Conservation (phyloP, 2,113 vertebrate species). For the Grallaria varia region DNA sequence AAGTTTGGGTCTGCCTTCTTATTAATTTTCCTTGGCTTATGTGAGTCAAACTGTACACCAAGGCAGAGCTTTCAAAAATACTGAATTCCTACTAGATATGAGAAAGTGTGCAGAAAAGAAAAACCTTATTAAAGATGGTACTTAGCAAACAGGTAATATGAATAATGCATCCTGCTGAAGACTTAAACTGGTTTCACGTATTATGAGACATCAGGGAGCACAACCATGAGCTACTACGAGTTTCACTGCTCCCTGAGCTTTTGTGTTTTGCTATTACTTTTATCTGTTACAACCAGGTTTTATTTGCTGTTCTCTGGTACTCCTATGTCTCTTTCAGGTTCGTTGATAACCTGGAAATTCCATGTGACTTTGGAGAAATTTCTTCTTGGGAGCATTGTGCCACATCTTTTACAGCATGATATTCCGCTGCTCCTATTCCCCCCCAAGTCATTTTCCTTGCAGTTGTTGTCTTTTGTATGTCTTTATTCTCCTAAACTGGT, state of each 20-base stretch:
- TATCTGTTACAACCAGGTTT: not conserved
- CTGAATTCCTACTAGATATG: not conserved
- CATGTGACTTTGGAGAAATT: not conserved
- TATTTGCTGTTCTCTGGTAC: not conserved
- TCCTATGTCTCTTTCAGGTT: not conserved
- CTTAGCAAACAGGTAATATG: not conserved
- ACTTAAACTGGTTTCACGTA: not conserved
- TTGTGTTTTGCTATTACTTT: not conserved
- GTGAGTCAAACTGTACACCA: not conserved
- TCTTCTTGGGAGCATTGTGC: not conserved
- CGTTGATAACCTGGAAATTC: not conserved
- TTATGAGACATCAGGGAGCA: not conserved
- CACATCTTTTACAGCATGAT: not conserved
- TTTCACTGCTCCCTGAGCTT: not conserved
- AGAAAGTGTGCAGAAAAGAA: not conserved
- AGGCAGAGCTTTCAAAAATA: not conserved
- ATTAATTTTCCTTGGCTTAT: not conserved
- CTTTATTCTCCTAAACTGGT: not conserved
- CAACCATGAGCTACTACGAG: not conserved
- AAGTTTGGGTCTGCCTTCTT: not conserved
- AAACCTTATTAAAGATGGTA: not conserved
- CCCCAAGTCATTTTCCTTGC: not conserved
- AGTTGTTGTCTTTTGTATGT: not conserved
- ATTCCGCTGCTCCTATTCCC: not conserved
- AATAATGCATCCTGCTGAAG: not conserved